Base-by-base conservation (phyloP, 2,888 invertebrate species). In the Rhingia rostrata region DNA sequence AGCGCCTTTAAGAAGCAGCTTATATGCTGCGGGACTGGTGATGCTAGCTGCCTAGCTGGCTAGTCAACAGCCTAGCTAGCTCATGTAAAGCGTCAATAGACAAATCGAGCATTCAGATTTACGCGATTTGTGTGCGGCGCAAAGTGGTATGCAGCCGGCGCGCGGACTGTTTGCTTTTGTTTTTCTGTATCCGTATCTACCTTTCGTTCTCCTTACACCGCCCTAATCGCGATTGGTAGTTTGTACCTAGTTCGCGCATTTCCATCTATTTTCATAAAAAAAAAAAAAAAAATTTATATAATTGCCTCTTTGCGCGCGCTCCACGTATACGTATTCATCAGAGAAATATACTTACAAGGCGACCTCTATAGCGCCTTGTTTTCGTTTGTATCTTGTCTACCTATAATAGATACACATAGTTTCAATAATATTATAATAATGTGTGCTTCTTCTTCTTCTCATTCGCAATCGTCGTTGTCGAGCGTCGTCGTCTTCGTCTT, bases 91-190 rank as follows among this genome's bases (percentile, higher is more conserved):
- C 83, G 79, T 84, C 83, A 84, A 79, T 84, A 84, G 83, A 84
- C 83, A 79, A 84, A 84, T 84, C 83, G 83, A 84, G 83, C 83
- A 84, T 84, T 83, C 79, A 79, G 83, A 84, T 84, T 79, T 79
- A 74, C 83, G 79, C 83, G 83, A 84, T 79, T 84, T 84, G 58
- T 79, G 83, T 74, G 63, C 22, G 2, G 22, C 83, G 74, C 79
- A 69, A 74, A 84, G 73, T 84, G 51, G 56, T 79, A 63, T 80
- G 69, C 56, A 33, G 32, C 47, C 37, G 9, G 69, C 45, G 37
- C 30, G 10, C 43, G 32, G 67, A 54, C 60, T 84, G 33, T 80
- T 74, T 84, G 54, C 74, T 84, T 84, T 80, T 80, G 84, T 75
- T 74, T 61, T 47, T 74, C 45, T 56, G 64, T 64, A 77, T 75